Evolutionary conservation across 2,113 vertebrate genomes (phyloP).

Genomic region (Vanacampus margaritifer): DNA sequence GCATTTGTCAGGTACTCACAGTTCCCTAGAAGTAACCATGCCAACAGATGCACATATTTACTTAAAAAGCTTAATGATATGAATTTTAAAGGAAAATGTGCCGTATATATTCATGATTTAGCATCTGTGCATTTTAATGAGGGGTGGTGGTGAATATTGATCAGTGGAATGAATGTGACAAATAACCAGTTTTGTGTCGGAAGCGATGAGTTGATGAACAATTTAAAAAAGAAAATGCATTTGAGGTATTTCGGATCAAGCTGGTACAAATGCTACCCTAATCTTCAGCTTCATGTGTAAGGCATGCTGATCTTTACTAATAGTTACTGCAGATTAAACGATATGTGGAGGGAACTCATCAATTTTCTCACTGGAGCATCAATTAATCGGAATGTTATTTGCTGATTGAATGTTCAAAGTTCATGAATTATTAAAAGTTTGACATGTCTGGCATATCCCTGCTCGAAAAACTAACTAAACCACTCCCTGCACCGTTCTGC

Average conservation of each 20-base stretch:
- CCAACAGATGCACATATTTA: background rate
- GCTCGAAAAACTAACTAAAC: constrained; percentile 22
- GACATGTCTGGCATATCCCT: constrained; percentile 11
- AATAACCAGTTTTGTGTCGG: background rate
- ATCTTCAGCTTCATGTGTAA: background rate
- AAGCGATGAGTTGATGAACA: background rate
- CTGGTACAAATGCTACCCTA: background rate
- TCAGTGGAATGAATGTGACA: background rate
- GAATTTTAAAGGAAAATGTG: background rate
- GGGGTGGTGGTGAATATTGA: background rate
- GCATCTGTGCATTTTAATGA: background rate
- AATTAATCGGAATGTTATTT: constrained; percentile 15
- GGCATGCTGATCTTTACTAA: background rate
- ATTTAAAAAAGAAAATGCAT: background rate
- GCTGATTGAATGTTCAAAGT: constrained; percentile 12
- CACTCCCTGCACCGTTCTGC: constrained; percentile 53
- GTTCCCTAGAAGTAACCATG: no score
- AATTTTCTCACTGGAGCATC: constrained; percentile 23
- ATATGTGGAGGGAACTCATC: background rate
- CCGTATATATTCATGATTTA: no score
- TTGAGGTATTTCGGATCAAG: background rate
- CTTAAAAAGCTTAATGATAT: background rate
- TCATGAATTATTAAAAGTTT: constrained; percentile 23
- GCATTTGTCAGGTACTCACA: background rate
- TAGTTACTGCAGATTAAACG: constrained; percentile 2